phyloP scores from a whole-genome alignment of 92 coral and sea anemone species.

The Heliopora coerulea region DNA sequence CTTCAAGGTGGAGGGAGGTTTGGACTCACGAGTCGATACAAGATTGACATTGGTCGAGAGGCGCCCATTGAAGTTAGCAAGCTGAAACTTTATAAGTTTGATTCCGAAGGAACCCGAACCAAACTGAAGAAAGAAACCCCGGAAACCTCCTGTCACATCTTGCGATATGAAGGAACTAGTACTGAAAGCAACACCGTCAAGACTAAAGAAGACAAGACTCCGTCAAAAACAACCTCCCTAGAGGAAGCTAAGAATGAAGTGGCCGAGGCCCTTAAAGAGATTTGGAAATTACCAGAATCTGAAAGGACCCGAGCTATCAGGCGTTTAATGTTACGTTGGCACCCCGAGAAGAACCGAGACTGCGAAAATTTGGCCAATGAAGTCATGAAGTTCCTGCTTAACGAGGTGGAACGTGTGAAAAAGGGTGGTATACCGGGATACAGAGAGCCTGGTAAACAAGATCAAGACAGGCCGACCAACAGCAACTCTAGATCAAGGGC shows the following conservation, averaged over 20 bases:
- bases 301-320: conserved; percentile 57
- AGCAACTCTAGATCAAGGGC: neutral
- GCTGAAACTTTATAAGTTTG: conserved; percentile 76
- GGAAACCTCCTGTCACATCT: conserved; percentile 38
- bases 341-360: conserved; percentile 74
- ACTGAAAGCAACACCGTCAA: conserved; percentile 15
- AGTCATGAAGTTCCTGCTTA: conserved; percentile 62
- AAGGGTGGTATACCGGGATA: conserved; percentile 37
- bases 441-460: conserved; percentile 18
- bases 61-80: conserved; percentile 71
- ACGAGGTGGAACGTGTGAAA: conserved; percentile 65
- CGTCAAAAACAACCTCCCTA: conserved; percentile 35
- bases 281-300: conserved; percentile 64
- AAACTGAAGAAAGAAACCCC: conserved; percentile 31
- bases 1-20: conserved; percentile 33
- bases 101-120: conserved; percentile 42
- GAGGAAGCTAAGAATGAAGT: conserved; percentile 51
- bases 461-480: neutral
- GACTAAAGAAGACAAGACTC: neutral
- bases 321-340: conserved; percentile 75
- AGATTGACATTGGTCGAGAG: conserved; percentile 69
- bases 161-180: conserved; percentile 64
- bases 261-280: conserved; percentile 55
- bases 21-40: conserved; percentile 52
- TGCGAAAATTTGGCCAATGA: conserved; percentile 61